Evolutionary conservation across 2,113 vertebrate species (phyloP).

Genomic region (Nesoenas mayeri): DNA sequence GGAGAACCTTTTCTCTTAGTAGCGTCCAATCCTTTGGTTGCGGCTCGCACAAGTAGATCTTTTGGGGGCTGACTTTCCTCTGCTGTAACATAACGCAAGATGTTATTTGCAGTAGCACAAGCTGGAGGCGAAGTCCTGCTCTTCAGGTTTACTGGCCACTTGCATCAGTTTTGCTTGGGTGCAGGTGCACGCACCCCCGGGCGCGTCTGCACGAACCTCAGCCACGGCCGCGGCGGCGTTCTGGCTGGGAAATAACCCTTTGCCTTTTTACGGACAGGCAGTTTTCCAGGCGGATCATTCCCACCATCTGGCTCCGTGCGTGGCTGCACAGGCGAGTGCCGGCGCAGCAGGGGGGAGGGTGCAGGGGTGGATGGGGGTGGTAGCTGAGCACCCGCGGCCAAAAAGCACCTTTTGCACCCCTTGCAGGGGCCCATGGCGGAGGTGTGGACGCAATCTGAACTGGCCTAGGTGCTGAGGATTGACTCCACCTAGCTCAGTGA

Average conservation of each 20-base stretch:
- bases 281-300: neutral
- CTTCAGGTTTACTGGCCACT: neutral
- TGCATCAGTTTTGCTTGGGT: neutral
- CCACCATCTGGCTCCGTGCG: rapidly evolving
- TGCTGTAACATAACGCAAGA: rapidly evolving
- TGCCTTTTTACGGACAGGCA: neutral
- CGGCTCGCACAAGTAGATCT: neutral
- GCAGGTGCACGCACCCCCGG: neutral
- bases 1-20: neutral
- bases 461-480: rapidly evolving
- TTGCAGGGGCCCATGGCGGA: rapidly evolving
- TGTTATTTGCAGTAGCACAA: neutral
- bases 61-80: neutral
- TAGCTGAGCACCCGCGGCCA: neutral
- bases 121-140: neutral
- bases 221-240: rapidly evolving
- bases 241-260: neutral
- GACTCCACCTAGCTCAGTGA: neutral
- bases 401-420: rapidly evolving
- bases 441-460: rapidly evolving
- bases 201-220: rapidly evolving
- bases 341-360: neutral
- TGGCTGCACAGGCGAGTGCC: rapidly evolving
- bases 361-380: neutral
- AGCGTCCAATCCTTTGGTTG: neutral